These are phyloP conservation scores for Bhutanitis thaidina DNA, from an alignment of 2,888 invertebrate species.

Conservation along the genomic window DNA sequence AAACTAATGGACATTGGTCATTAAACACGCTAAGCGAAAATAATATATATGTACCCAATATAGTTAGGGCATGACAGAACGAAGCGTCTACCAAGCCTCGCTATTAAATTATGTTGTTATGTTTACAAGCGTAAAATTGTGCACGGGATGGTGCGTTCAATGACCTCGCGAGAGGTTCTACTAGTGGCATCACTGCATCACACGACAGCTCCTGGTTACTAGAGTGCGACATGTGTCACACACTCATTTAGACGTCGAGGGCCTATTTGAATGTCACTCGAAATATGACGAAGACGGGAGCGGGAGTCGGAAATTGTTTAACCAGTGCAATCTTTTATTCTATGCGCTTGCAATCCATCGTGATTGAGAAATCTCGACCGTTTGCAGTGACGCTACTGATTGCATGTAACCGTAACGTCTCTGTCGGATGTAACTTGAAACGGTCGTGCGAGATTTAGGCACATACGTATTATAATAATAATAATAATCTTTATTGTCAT, in stretches of 20 bases:
- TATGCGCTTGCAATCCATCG: neutral
- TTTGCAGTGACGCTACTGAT: neutral
- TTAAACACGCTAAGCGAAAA: too few species aligned
- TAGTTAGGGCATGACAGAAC: slow-evolving; percentile 10
- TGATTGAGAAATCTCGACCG: slow-evolving; percentile 5
- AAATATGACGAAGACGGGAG: slow-evolving; percentile 3
- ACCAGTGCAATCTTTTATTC: slow-evolving; percentile 11
- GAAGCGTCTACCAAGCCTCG: slow-evolving; percentile 9
- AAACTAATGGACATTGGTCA: too few species aligned
- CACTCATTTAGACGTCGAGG: slow-evolving; percentile 13
- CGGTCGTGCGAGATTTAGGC: neutral
- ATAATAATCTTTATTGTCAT: too few species aligned
- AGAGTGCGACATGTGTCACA: slow-evolving; percentile 14
- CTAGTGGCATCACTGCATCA: slow-evolving; percentile 5
- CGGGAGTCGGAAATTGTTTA: slow-evolving; percentile 9
- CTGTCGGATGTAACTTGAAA: slow-evolving; percentile 3
- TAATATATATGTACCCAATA: neutral
- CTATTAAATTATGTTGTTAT: slow-evolving; percentile 18
- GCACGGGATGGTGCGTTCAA: slow-evolving; percentile 13
- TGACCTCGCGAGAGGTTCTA: slow-evolving; percentile 11
- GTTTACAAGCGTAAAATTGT: slow-evolving; percentile 19
- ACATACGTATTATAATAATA: too few species aligned
- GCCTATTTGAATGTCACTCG: slow-evolving; percentile 17
- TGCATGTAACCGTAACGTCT: neutral
- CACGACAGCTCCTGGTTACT: slow-evolving; percentile 6